phyloP scores from a whole-genome alignment of 2,888 invertebrate species.

The Beris chalybata region DNA sequence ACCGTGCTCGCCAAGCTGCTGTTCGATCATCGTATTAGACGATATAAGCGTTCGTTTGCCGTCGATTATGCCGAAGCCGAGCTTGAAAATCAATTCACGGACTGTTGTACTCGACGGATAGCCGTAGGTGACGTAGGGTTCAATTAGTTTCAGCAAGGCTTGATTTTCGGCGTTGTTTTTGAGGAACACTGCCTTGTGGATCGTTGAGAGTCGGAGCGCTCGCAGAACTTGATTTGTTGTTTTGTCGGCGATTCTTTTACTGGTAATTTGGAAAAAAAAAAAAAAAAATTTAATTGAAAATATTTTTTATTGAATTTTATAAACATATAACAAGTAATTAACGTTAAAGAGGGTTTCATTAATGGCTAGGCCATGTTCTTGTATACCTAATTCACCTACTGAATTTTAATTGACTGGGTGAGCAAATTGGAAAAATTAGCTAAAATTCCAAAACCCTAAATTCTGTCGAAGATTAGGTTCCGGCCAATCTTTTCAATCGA shows the following conservation, averaged over 20 bases:
- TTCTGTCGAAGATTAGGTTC: too few relatives aligned
- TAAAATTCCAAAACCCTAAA: too few relatives aligned
- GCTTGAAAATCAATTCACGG: slow-evolving; percentile 55
- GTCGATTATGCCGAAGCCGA: slow-evolving; percentile 51
- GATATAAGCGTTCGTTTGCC: slow-evolving; percentile 53
- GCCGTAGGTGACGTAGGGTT: slow-evolving; percentile 54
- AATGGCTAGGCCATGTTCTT: too few relatives aligned
- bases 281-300: too few relatives aligned
- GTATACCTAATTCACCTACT: too few relatives aligned
- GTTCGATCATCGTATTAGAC: slow-evolving; percentile 55
- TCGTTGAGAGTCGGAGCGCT: slow-evolving; percentile 45
- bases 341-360: too few relatives aligned
- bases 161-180: slow-evolving; percentile 52
- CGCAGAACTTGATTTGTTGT: slow-evolving; percentile 50
- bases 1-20: slow-evolving; percentile 52
- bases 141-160: slow-evolving; percentile 51
- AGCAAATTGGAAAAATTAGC: too few relatives aligned
- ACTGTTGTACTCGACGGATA: slow-evolving; percentile 50
- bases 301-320: too few relatives aligned
- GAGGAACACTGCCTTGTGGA: slow-evolving; percentile 52
- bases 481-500: too few relatives aligned
- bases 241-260: slow-evolving; percentile 49
- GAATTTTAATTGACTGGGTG: too few relatives aligned
- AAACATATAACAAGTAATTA: too few relatives aligned
- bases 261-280: not conserved